These are phyloP conservation scores for Mohoua ochrocephala DNA, from an alignment of 2,113 vertebrate species.

Conservation along the genomic window DNA sequence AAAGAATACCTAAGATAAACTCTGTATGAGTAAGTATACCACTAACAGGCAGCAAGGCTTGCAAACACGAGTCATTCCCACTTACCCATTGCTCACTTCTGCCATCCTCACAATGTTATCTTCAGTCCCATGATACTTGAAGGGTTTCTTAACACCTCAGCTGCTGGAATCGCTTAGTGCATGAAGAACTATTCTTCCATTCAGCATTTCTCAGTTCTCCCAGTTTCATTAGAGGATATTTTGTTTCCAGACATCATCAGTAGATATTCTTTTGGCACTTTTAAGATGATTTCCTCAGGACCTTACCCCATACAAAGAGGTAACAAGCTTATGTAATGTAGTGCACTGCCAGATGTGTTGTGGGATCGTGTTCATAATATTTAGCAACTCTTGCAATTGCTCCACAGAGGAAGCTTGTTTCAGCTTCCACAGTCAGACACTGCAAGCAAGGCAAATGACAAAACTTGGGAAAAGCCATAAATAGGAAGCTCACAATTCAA, in stretches of 20 bases:
- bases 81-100: neutral
- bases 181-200: neutral
- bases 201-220: neutral
- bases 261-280: neutral
- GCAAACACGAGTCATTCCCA: neutral
- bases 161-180: neutral
- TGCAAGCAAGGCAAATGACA: neutral
- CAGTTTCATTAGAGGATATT: neutral
- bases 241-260: neutral
- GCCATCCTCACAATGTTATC: neutral
- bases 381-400: neutral
- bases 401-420: neutral
- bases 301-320: neutral
- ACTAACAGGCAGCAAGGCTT: neutral
- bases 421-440: neutral
- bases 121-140: neutral
- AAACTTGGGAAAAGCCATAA: neutral
- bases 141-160: neutral
- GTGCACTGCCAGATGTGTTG: neutral
- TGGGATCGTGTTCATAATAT: neutral
- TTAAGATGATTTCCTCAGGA: neutral
- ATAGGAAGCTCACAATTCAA: neutral
- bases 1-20: neutral
- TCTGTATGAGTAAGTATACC: neutral
- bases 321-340: neutral